These are phyloP conservation scores for Troglohyphantes excavatus DNA, from an alignment of 2,888 invertebrate genomes.

Conservation along the genomic window DNA sequence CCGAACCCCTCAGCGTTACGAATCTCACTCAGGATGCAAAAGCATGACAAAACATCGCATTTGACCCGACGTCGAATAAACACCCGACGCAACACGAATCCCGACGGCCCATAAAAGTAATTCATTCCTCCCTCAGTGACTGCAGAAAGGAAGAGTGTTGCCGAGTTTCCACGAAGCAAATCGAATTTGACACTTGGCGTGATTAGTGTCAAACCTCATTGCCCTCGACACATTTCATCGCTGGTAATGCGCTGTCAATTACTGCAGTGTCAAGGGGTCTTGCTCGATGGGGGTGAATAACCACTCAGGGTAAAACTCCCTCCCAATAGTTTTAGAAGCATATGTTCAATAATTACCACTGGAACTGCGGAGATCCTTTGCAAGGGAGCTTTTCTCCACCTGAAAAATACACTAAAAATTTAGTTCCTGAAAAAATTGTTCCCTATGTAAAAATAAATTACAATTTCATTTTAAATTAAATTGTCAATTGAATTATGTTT, in stretches of 20 bases:
- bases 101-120: conserved; percentile 42
- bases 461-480: too few species aligned
- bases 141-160: conserved; percentile 1
- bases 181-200: conserved; percentile 64
- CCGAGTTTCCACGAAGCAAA: conserved; percentile 29
- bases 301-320: neutral
- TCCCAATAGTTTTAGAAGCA: conserved; percentile 8
- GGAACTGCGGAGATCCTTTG: too few species aligned
- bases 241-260: conserved; percentile 48
- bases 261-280: neutral
- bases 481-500: too few species aligned
- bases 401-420: too few species aligned
- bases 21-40: neutral
- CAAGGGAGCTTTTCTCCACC: too few species aligned
- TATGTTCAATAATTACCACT: conserved; percentile 40
- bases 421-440: too few species aligned
- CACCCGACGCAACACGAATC: conserved; percentile 21
- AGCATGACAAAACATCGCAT: neutral
- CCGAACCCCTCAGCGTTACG: too few species aligned
- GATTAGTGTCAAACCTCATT: conserved; percentile 63
- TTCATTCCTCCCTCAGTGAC: conserved; percentile 31
- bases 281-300: conserved; percentile 3
- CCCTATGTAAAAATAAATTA: too few species aligned
- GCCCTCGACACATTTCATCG: conserved; percentile 56
- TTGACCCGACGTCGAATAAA: conserved; percentile 17